Conservation (phyloP, 2,797 vertebrate species). For the Saguinus oedipus region DNA sequence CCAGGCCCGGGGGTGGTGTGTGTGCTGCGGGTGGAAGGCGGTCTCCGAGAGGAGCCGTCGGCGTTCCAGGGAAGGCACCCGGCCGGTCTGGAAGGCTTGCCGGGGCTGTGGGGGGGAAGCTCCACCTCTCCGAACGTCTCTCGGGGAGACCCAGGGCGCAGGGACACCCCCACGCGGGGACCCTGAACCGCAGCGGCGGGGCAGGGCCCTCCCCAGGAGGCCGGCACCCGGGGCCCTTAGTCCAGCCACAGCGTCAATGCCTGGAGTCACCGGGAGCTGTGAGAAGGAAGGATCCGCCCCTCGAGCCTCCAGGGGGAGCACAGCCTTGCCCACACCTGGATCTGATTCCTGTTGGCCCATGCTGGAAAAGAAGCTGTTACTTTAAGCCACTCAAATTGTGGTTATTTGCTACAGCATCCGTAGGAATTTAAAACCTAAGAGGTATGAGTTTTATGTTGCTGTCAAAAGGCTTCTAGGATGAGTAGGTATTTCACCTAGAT, state of each 20-base stretch:
- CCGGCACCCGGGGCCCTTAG: too few species aligned
- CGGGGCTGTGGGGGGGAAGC: too few species aligned
- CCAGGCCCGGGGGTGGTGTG: accelerated
- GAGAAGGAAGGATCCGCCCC: neutral
- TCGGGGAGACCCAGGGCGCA: neutral
- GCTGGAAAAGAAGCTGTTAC: neutral
- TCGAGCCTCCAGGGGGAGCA: too few species aligned
- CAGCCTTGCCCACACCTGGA: too few species aligned
- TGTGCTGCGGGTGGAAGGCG: accelerated
- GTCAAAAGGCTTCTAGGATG: neutral
- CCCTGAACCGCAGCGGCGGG: neutral
- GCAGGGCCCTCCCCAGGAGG: too few species aligned
- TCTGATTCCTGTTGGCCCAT: neutral
- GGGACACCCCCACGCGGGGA: neutral
- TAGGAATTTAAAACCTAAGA: neutral
- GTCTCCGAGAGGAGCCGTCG: accelerated
- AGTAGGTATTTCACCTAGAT: neutral
- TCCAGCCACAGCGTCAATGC: too few species aligned
- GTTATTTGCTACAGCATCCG: neutral
- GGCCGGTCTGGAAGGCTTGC: neutral
- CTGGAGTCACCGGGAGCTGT: neutral
- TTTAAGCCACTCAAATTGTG: neutral
- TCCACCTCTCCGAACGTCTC: neutral
- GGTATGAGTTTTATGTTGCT: neutral
- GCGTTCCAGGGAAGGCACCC: too few species aligned